Conservation (phyloP, 2,113 vertebrate genomes). For the Oncorhynchus clarkii region DNA sequence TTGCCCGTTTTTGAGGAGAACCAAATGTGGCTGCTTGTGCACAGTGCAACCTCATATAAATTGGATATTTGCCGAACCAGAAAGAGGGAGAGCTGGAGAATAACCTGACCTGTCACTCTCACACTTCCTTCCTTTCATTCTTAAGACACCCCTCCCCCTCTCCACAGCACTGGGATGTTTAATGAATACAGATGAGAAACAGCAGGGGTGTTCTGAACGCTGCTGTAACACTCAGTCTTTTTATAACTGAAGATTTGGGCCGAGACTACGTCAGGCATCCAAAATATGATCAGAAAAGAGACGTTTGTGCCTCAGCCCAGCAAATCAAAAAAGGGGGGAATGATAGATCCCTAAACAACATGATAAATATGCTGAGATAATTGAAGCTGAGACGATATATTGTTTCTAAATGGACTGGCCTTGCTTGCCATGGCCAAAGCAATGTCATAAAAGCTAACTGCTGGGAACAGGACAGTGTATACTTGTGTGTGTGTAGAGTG, state of each 20-base stretch:
- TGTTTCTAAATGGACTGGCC: no score
- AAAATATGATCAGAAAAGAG: no score
- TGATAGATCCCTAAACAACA: no score
- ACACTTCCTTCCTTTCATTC: neutral
- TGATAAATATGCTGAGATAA: no score
- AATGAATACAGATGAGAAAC: constrained; percentile 2
- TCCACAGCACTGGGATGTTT: constrained; percentile 8
- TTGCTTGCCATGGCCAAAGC: neutral
- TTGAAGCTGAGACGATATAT: no score
- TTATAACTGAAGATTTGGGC: constrained; percentile 4
- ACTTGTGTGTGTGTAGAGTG: neutral
- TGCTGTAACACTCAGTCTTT: constrained; percentile 2
- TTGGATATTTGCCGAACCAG: no score
- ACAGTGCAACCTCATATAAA: neutral
- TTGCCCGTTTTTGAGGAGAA: constrained; percentile 9
- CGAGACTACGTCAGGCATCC: neutral
- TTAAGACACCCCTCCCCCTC: neutral
- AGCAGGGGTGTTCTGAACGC: neutral
- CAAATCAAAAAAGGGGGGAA: no score
- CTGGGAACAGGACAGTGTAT: neutral
- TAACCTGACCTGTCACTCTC: constrained; percentile 12
- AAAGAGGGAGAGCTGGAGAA: neutral
- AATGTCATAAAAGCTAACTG: neutral
- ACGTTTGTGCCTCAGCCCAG: no score
- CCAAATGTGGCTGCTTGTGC: neutral